A percentile compares a stretch with the other conserved stretches of the same genome.
Evolutionary conservation across 2,797 vertebrate species (phyloP).

Genomic region (Eremophila alpestris): DNA sequence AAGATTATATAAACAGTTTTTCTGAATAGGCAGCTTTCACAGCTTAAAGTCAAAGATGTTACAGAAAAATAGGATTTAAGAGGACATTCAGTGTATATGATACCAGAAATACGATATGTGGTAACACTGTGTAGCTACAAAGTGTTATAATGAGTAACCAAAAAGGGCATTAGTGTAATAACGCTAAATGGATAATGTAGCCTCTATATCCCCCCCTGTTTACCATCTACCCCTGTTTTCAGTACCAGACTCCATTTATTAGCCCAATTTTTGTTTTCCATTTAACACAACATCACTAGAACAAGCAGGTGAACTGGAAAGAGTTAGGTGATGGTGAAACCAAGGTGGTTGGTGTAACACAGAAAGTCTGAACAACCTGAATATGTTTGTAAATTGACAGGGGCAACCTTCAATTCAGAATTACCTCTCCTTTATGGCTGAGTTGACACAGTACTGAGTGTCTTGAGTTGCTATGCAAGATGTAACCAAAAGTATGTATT

Average conservation of each 20-base stretch:
- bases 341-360: not conserved
- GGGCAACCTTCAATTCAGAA: not conserved
- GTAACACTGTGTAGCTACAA: not conserved
- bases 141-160: not conserved
- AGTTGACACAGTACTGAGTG: not conserved
- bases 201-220: not conserved
- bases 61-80: not conserved
- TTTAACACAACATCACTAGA: not conserved
- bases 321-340: not conserved
- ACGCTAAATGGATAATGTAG: not conserved
- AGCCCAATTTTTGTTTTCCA: not conserved
- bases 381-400: not conserved
- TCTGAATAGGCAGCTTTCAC: not conserved
- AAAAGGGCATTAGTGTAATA: not conserved
- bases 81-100: not conserved
- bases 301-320: not conserved
- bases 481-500: too few species aligned
- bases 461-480: too few species aligned
- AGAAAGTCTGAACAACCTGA: not conserved
- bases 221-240: not conserved
- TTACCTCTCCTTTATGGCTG: not conserved
- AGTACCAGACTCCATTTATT: not conserved
- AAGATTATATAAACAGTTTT: not conserved
- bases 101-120: not conserved
- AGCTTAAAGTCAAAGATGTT: not conserved